Percentiles rank a stretch among this genome's conserved stretches.
phyloP scores from a whole-genome alignment of 2,797 vertebrate genomes.

The Sphenopsis melanotis region DNA sequence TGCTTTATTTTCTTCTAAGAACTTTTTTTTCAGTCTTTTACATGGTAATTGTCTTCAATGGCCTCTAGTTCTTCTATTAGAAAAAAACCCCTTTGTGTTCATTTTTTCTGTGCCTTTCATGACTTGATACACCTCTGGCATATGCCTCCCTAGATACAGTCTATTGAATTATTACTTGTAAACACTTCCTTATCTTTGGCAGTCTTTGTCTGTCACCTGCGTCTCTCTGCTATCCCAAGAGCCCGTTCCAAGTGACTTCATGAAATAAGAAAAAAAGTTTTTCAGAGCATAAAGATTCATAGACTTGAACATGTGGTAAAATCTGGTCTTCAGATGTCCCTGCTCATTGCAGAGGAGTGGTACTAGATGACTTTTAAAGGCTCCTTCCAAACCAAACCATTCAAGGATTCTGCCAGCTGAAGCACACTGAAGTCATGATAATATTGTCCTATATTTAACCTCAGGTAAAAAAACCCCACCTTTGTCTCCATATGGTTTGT shows the following conservation, averaged over 20 bases:
- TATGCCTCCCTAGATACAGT: background rate
- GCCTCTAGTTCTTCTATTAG: background rate
- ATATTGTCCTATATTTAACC: background rate
- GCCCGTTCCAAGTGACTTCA: background rate
- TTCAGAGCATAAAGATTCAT: background rate
- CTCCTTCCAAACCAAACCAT: background rate
- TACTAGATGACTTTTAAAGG: background rate
- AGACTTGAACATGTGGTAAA: background rate
- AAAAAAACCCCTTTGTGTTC: background rate
- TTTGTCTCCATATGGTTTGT: background rate
- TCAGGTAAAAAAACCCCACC: background rate
- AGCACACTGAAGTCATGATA: background rate
- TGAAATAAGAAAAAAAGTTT: background rate
- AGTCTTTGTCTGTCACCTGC: background rate
- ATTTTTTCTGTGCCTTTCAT: background rate
- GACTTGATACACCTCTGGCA: background rate
- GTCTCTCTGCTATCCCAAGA: background rate
- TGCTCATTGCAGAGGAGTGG: background rate
- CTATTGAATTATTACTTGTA: background rate
- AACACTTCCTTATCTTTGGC: background rate
- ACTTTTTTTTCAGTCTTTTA: background rate
- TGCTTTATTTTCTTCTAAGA: background rate
- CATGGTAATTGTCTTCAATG: background rate
- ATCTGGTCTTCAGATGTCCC: background rate
- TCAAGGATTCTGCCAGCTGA: background rate